Base-by-base conservation (phyloP, 1,140 invertebrate genomes). In the Drosophila santomea region DNA sequence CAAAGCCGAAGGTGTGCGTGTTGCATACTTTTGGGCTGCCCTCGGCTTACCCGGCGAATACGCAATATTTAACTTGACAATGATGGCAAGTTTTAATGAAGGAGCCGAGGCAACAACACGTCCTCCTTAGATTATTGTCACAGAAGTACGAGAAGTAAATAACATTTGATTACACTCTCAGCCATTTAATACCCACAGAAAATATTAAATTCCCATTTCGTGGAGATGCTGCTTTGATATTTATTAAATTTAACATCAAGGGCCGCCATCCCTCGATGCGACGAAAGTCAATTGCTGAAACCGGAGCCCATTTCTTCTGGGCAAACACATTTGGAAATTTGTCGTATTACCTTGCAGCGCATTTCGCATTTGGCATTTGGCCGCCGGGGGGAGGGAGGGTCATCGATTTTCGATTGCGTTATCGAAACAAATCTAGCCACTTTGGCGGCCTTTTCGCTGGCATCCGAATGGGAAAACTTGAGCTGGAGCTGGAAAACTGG, bases 401-500 rank as follows among this genome's bases (percentile, higher is more conserved):
- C 64, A 86, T 86, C 72, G 84, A 79, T 86, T 88, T 78, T 79
- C 75, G 72, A 79, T 61, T 76, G 72, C 73, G 59, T 56, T 86
- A 88, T 88, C 83, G 74, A 57, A 74, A 76, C 47, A 66, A 77
- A 78, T 78, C 63, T 69, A 78, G 52, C 32, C 72, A 86, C 75
- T 88, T 86, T 75, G 68, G 62, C 67, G 56, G 56, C 43, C 72
- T 47, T 62, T 57, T 50, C 14, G 15, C 47, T 28, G 25, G 41
- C 44, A 60, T 45, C 51, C 56, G 45, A 54, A 57, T n/a, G n/a
- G 12, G 41, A 23, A 54, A 32, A 47, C 28, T 32, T 35, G 64
- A 71, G 67, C 17, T 17, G 17, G 20, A 20, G 2, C 20, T 20
- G 12, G 35, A 23, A 54, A 32, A 47, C 28, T 32, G 41, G 64